phyloP scores from a whole-genome alignment of 2,113 vertebrate genomes.

The Craseonycteris thonglongyai region DNA sequence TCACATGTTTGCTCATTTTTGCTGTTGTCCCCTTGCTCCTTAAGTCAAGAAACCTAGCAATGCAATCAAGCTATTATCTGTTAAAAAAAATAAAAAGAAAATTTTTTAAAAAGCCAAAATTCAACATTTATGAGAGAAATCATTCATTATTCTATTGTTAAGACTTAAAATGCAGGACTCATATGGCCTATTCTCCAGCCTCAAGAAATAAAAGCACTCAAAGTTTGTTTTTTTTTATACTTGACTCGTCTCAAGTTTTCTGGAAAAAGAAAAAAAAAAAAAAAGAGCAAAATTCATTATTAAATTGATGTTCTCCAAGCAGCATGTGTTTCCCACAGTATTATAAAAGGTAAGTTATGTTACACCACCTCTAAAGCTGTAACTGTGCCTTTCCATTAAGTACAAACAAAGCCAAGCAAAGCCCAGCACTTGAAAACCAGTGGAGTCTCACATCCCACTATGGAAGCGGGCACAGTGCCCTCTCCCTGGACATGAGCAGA shows the following conservation, averaged over 20 bases:
- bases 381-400: not conserved
- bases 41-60: not conserved
- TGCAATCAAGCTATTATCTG: conserved; percentile 8
- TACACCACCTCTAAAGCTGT: not conserved
- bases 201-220: not conserved
- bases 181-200: not conserved
- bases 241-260: not conserved
- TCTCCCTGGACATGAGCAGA: not conserved
- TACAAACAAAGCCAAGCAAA: not conserved
- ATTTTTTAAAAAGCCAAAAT: not conserved
- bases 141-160: conserved; percentile 10
- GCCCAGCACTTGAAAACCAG: not conserved
- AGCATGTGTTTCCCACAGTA: not conserved
- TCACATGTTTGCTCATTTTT: not conserved
- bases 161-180: not conserved
- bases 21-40: not conserved
- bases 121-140: not conserved
- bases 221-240: too few relatives aligned
- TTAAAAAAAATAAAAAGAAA: not conserved
- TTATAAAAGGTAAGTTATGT: not conserved
- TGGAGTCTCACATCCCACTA: not conserved
- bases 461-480: too few relatives aligned
- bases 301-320: not conserved
- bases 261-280: not conserved
- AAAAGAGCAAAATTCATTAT: not conserved